phyloP scores from a whole-genome alignment of 2,113 vertebrate genomes.

The Thalassarche chlororhynchos region DNA sequence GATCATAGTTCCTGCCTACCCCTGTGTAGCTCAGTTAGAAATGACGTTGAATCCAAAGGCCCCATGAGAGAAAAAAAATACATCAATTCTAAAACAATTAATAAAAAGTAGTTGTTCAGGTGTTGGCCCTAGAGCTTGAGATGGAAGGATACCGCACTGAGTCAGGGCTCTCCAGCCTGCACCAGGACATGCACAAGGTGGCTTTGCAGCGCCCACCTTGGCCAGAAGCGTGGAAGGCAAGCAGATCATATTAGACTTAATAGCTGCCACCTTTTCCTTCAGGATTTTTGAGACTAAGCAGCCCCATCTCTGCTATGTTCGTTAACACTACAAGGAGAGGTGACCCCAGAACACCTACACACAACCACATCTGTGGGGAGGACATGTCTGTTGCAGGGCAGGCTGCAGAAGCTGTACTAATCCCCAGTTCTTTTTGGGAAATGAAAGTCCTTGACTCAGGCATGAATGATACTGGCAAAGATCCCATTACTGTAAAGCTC shows the following conservation, averaged over 20 bases:
- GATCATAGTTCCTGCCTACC: background rate
- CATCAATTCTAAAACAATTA: background rate
- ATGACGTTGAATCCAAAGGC: background rate
- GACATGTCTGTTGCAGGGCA: background rate
- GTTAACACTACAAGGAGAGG: background rate
- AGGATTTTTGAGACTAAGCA: background rate
- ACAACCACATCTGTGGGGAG: background rate
- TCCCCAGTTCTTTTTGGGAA: constrained; percentile 55
- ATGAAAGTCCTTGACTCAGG: constrained; percentile 66
- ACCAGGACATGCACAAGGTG: background rate
- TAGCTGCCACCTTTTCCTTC: background rate
- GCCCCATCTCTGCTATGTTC: background rate
- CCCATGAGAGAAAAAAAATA: background rate
- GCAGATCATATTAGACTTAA: background rate
- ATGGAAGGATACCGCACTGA: background rate
- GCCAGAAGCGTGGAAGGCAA: background rate
- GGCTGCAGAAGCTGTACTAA: constrained; percentile 37
- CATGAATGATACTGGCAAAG: constrained; percentile 62
- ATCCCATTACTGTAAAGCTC: constrained; percentile 59
- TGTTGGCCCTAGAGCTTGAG: background rate
- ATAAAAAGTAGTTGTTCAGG: background rate
- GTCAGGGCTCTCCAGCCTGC: background rate
- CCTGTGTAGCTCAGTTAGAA: background rate
- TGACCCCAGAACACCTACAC: background rate
- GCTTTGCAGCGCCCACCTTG: background rate